phyloP scores from a whole-genome alignment of 2,797 vertebrate species.

The Bothrops alternatus region DNA sequence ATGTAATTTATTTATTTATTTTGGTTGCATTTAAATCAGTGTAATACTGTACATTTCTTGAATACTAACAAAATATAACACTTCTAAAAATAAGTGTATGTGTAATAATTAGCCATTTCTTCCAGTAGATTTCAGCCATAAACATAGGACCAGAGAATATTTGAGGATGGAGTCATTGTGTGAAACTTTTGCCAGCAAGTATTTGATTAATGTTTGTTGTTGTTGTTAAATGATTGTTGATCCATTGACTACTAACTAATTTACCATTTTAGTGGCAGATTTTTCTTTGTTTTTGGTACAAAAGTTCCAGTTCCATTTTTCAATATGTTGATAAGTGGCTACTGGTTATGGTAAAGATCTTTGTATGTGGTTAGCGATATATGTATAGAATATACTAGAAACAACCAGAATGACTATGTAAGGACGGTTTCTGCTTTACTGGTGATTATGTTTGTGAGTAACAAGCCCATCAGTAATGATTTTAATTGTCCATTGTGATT shows the following conservation, averaged over 20 bases:
- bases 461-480: not conserved
- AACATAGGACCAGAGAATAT: not conserved
- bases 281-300: not conserved
- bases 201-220: not conserved
- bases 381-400: no score
- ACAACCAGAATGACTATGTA: no score
- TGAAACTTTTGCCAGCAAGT: not conserved
- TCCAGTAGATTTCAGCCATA: not conserved
- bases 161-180: not conserved
- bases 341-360: not conserved
- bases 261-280: not conserved
- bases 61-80: not conserved
- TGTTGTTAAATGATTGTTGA: not conserved
- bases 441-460: not conserved
- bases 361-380: not conserved
- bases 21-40: not conserved
- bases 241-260: no score
- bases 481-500: not conserved
- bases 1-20: not conserved
- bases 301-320: not conserved
- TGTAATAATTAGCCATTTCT: not conserved
- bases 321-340: not conserved
- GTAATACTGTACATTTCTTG: no score
- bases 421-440: not conserved
- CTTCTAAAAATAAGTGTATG: not conserved